Percentiles rank a stretch among this genome's conserved stretches.
Evolutionary conservation across 1,140 invertebrate genomes (phyloP).

Genomic region (Euura saliciscinereae): DNA sequence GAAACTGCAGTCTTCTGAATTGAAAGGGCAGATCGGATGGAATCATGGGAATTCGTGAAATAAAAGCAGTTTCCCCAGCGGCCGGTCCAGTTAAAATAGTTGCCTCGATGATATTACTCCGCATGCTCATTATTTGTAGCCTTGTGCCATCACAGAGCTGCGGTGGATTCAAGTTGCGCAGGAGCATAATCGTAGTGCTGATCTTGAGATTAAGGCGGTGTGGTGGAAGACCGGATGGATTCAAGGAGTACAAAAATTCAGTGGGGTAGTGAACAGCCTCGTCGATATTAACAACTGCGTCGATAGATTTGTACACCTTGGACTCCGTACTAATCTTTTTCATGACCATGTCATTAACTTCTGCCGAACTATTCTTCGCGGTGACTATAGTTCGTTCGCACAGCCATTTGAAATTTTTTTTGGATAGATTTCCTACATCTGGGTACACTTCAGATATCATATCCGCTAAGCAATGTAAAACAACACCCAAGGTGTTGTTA

Average conservation of each 20-base stretch:
- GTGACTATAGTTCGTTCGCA: constrained; percentile 44
- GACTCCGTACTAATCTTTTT: constrained; percentile 12
- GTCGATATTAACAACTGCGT: constrained; percentile 34
- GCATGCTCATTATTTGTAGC: constrained; percentile 42
- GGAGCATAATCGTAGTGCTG: constrained; percentile 47
- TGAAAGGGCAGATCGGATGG: neutral
- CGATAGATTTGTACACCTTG: constrained; percentile 32
- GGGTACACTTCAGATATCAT: neutral
- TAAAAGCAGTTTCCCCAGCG: neutral
- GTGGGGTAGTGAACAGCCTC: constrained; percentile 28
- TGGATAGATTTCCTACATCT: neutral
- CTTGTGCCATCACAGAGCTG: constrained; percentile 25
- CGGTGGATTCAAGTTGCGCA: constrained; percentile 48
- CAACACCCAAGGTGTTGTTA: neutral
- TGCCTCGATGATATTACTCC: neutral
- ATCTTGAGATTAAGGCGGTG: constrained; percentile 47
- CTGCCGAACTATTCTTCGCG: constrained; percentile 29
- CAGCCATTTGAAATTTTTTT: constrained; percentile 31
- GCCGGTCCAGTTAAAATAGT: neutral
- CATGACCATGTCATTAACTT: constrained; percentile 1
- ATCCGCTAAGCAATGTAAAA: neutral
- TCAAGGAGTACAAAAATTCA: constrained; percentile 28
- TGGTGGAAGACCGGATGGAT: constrained; percentile 29
- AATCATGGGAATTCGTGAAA: neutral
- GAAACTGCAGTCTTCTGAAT: neutral